Conservation (phyloP, 2,113 vertebrate species). For the Callipepla squamata region DNA sequence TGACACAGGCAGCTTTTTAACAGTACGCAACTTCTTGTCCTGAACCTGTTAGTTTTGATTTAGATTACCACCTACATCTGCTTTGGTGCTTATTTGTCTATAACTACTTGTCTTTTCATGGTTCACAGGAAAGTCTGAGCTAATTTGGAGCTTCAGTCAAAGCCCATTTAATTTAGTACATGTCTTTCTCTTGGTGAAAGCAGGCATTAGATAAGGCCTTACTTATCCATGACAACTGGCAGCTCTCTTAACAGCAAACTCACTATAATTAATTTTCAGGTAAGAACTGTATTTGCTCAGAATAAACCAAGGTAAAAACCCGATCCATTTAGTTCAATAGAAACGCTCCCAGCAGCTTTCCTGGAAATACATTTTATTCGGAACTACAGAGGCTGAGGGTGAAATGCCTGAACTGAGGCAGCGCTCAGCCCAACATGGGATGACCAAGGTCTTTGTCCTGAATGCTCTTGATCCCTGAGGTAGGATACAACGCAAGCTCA, state of each 20-base stretch:
- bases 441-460: not conserved
- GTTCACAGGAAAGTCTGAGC: conserved; percentile 31
- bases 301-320: not conserved
- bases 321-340: accelerated
- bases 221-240: conserved; percentile 49
- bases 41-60: not conserved
- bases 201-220: conserved; percentile 41
- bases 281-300: conserved; percentile 34
- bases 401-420: not conserved
- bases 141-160: conserved; percentile 39
- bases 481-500: not conserved
- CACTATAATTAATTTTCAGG: conserved; percentile 49
- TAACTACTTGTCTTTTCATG: conserved; percentile 39
- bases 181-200: conserved; percentile 13
- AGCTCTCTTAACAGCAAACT: conserved; percentile 40
- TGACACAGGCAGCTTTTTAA: not conserved
- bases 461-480: not conserved
- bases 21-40: not conserved
- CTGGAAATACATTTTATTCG: not conserved
- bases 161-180: conserved; percentile 55
- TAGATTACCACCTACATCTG: not conserved
- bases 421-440: accelerated
- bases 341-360: not conserved
- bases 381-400: not conserved
- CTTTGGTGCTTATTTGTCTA: not conserved